Percentiles rank a stretch among this genome's conserved stretches.
phyloP scores from a whole-genome alignment of 2,113 vertebrate species.

The Tragulus kanchil region DNA sequence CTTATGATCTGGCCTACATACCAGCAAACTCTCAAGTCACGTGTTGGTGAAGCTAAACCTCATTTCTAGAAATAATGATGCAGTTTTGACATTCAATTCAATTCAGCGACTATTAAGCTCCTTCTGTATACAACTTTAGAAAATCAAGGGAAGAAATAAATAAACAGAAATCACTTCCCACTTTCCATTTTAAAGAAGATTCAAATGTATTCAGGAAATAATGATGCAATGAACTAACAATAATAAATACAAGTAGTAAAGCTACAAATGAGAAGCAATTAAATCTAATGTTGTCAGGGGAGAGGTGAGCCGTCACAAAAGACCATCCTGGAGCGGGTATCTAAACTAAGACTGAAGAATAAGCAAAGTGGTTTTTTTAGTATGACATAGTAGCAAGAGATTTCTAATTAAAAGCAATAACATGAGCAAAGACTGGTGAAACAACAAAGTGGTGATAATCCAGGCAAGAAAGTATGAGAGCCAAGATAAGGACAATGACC shows the following conservation, averaged over 20 bases:
- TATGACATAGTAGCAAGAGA: not conserved
- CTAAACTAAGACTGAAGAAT: not conserved
- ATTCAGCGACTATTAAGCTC: not conserved
- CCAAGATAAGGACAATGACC: not conserved
- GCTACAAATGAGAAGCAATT: not conserved
- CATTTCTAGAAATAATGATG: constrained; percentile 28
- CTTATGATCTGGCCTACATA: not conserved
- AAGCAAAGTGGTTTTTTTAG: not conserved
- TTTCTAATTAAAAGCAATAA: not conserved
- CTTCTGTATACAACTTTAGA: not conserved
- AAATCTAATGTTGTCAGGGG: not conserved
- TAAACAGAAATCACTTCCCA: not conserved
- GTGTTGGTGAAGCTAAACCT: not conserved
- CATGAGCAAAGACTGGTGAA: not conserved
- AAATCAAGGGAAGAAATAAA: constrained; percentile 28
- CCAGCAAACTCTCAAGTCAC: not conserved
- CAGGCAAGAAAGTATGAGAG: not conserved
- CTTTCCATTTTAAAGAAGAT: not conserved
- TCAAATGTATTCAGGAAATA: not conserved
- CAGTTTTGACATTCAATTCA: not conserved
- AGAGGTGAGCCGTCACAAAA: not conserved
- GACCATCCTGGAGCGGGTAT: not conserved
- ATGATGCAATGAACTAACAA: not conserved
- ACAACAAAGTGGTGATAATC: not conserved
- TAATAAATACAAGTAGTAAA: not conserved